Evolutionary conservation across 1,140 invertebrate genomes (phyloP).

Genomic region (Pararge aegeria): DNA sequence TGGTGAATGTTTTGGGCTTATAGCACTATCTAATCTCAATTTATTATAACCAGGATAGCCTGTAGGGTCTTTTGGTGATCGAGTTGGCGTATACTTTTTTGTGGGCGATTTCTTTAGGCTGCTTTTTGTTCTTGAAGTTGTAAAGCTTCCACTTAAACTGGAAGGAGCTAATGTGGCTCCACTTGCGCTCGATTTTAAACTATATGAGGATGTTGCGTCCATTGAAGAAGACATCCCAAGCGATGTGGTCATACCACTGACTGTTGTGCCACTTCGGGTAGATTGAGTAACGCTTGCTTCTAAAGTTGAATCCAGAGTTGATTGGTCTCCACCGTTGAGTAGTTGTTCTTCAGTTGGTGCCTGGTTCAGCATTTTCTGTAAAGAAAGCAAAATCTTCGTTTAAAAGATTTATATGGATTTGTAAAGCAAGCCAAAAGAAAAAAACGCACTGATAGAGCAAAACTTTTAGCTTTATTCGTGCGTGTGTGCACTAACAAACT

Average conservation of each 20-base stretch:
- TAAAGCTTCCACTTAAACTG: conserved; percentile 62
- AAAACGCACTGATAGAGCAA: no score
- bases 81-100: conserved; percentile 62
- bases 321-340: conserved; percentile 55
- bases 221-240: conserved; percentile 62
- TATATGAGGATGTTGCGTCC: conserved; percentile 67
- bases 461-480: no score
- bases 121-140: conserved; percentile 65
- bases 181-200: conserved; percentile 60
- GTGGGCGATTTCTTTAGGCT: conserved; percentile 70
- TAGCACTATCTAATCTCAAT: conserved; percentile 70
- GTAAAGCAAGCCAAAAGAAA: no score
- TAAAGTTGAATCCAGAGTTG: conserved; percentile 40
- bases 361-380: conserved; percentile 72
- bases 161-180: conserved; percentile 63
- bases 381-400: neutral
- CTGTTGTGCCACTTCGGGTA: conserved; percentile 50
- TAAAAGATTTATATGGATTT: no score
- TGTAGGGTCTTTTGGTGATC: conserved; percentile 53
- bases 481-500: no score
- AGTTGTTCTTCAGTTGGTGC: conserved; percentile 67
- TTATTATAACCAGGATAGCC: conserved; percentile 73
- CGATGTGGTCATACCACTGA: conserved; percentile 58
- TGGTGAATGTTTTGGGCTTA: conserved; percentile 74
- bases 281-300: conserved; percentile 61